phyloP scores from a whole-genome alignment of 1,140 invertebrate species.

The Heterodera schachtii region DNA sequence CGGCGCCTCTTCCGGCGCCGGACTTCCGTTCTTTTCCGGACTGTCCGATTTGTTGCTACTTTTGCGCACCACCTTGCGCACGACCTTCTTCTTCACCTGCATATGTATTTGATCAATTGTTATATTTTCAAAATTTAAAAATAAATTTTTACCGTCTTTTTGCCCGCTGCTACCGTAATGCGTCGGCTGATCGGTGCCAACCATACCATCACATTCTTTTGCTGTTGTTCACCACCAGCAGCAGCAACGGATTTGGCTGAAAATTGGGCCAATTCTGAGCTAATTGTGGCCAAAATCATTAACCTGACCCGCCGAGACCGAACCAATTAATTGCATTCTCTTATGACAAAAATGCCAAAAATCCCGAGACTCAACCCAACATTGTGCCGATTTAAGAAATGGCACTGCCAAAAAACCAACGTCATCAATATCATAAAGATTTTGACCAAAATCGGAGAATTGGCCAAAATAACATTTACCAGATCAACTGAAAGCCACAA shows the following conservation, averaged over 20 bases:
- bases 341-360: no score
- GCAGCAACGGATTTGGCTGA: background rate
- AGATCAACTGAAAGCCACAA: no score
- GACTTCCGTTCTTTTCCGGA: background rate
- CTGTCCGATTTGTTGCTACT: background rate
- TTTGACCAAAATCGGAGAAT: no score
- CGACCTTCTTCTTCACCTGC: conserved; percentile 9
- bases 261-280: background rate
- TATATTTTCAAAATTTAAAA: background rate
- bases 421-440: no score
- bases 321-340: no score
- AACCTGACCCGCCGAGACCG: background rate
- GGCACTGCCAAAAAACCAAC: no score
- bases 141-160: background rate
- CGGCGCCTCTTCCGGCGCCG: background rate
- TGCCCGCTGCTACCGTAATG: background rate
- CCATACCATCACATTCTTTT: conserved; percentile 5
- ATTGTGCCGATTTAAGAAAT: no score
- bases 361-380: no score
- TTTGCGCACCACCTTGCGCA: conserved; percentile 6
- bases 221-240: background rate
- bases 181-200: background rate
- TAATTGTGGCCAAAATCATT: background rate
- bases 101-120: background rate
- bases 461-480: no score